Conservation (phyloP, 2,113 vertebrate genomes). For the Aphyosemion australe region DNA sequence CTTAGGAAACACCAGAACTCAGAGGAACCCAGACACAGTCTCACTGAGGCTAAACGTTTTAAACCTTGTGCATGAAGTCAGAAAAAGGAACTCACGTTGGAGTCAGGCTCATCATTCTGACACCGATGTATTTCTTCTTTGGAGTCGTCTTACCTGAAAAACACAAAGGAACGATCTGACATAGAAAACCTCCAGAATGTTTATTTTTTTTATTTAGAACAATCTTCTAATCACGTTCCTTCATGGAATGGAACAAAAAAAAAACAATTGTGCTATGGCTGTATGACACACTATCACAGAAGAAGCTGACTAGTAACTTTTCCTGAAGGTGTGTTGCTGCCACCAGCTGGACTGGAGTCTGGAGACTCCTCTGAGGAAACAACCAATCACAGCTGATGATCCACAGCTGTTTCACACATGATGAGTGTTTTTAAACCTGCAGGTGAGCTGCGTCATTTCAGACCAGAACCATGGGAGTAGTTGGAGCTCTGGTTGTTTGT, state of each 20-base stretch:
- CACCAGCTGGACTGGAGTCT: background rate
- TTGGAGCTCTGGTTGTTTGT: background rate
- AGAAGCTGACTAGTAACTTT: too few relatives aligned
- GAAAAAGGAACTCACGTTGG: conserved; percentile 80
- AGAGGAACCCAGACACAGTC: too few relatives aligned
- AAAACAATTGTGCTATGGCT: too few relatives aligned
- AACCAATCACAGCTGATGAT: background rate
- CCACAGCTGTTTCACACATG: background rate
- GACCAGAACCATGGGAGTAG: background rate
- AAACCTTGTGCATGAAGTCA: background rate
- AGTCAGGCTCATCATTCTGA: conserved; percentile 94
- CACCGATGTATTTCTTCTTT: conserved; percentile 95
- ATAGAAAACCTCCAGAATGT: background rate
- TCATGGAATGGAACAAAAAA: too few relatives aligned
- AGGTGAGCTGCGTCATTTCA: background rate
- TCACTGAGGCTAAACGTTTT: too few relatives aligned
- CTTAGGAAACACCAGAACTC: too few relatives aligned
- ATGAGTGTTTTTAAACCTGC: background rate
- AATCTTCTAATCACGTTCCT: too few relatives aligned
- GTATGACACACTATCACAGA: too few relatives aligned
- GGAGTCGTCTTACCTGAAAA: conserved; percentile 83
- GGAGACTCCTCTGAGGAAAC: background rate
- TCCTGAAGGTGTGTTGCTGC: too few relatives aligned
- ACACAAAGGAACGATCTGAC: background rate
- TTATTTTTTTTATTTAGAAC: too few relatives aligned